Percentiles rank a stretch among this genome's conserved stretches.
Evolutionary conservation across 2,797 vertebrate genomes (phyloP).

Genomic region (Novumbra hubbsi): DNA sequence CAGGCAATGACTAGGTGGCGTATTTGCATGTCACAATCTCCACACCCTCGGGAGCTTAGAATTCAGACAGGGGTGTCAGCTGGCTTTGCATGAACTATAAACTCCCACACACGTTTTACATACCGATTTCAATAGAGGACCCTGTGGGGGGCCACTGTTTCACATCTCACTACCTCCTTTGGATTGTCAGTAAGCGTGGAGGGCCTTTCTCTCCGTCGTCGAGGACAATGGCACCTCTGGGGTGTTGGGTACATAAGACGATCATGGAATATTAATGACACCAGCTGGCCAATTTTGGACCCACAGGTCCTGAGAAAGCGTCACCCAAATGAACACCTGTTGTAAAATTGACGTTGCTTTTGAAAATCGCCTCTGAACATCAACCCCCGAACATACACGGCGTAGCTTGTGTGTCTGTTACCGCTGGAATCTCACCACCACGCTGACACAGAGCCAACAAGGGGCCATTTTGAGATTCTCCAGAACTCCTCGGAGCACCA

Average conservation of each 20-base stretch:
- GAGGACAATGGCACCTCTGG: neutral
- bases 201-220: neutral
- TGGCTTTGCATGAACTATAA: slow-evolving; percentile 53
- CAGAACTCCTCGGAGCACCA: slow-evolving; percentile 8
- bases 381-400: neutral
- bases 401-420: neutral
- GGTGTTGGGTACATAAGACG: neutral
- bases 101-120: slow-evolving; percentile 51
- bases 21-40: slow-evolving; percentile 34
- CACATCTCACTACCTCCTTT: neutral
- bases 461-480: slow-evolving; percentile 20
- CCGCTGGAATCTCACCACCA: neutral
- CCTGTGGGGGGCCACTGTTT: neutral
- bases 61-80: slow-evolving; percentile 30
- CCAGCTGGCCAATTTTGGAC: neutral
- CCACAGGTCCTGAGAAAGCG: neutral
- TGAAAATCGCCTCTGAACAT: too few relatives aligned
- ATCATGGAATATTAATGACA: neutral
- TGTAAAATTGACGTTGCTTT: neutral
- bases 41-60: slow-evolving; percentile 8
- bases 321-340: neutral
- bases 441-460: slow-evolving; percentile 10
- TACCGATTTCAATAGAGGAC: slow-evolving; percentile 31
- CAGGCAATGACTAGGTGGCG: neutral
- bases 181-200: neutral